phyloP scores from a whole-genome alignment of 2,113 vertebrate genomes.

The Tylochromis polylepis region DNA sequence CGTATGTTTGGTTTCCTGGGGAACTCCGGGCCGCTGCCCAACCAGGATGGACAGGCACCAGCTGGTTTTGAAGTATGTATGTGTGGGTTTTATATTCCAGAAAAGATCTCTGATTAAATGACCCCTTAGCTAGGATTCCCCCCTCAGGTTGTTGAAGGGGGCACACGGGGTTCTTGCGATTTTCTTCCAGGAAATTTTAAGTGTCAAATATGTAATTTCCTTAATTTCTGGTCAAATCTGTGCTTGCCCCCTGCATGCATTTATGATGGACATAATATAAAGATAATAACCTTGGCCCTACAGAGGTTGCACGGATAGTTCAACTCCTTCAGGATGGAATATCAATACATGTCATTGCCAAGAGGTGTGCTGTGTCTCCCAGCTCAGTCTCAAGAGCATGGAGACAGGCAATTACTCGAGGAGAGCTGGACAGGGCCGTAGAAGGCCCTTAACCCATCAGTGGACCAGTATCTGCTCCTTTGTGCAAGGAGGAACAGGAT shows the following conservation, averaged over 20 bases:
- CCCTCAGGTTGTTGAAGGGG: fast-evolving
- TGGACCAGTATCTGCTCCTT: neutral
- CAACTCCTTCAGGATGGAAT: neutral
- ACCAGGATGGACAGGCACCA: conserved; percentile 90
- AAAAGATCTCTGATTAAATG: neutral
- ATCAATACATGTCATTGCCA: neutral
- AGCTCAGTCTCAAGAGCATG: neutral
- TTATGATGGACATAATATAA: neutral
- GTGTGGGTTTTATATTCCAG: neutral
- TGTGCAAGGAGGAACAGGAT: neutral
- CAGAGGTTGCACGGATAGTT: neutral
- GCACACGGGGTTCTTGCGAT: neutral
- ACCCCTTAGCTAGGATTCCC: neutral
- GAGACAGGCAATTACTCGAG: neutral
- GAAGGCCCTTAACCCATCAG: neutral
- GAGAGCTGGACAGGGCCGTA: neutral
- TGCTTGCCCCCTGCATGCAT: neutral
- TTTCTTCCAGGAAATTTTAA: neutral
- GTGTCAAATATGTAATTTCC: neutral
- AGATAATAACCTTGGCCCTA: neutral
- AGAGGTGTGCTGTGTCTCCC: neutral
- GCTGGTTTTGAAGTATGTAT: conserved; percentile 85
- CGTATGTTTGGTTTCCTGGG: conserved; percentile 97
- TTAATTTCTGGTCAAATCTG: neutral
- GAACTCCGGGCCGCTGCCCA: conserved; percentile 79